Evolutionary conservation across 2,888 invertebrate genomes (phyloP), one percentile per base, ranked within the genome.

Genomic region (Napeogenes sylphis): DNA sequence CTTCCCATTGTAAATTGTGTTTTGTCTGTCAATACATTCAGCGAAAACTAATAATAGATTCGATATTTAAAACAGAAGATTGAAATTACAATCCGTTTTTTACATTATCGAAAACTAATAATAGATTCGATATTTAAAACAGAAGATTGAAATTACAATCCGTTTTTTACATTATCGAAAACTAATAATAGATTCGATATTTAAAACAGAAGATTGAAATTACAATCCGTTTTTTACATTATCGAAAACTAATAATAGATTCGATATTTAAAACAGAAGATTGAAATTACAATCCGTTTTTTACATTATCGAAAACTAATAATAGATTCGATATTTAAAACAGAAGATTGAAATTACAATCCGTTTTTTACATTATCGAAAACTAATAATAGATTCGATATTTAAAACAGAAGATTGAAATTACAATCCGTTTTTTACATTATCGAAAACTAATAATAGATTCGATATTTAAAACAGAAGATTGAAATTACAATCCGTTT

Each of bases 1-100:
- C 96, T 84, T 98, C 98, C 93, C 97, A 98, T 76, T 97, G 96
- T 60, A 99, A 77, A 74, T 94, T 95, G 83, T 99, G 98, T 65
- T 93, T 94, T 2, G 96, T 91, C 94, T 94, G 81, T 59, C 30
- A 75, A 79, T 10, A 47, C 6, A 21, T 63, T 56, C 13, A 14
- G 51, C 21, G 32, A 32, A 32, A 35, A 10, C 10, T 42, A 42
- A 42, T 42, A 42, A 42, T 42, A 0, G 42, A 42, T 42, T 10
- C 10, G 10, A 42, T 10, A 12, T 10, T 2, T 42, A 5, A 12
- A 10, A 42, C 10, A 3, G 3, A 3, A 42, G 42, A 42, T 42
- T 42, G 12, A 42, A 42, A 42, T 42, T 42, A 42, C 42, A 42
- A 46, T 51, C 32, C 45, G 35, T 38, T 33, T 58, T 51, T 58